Evolutionary conservation across 2,113 vertebrate species (phyloP).

Genomic region (Abramis brama): DNA sequence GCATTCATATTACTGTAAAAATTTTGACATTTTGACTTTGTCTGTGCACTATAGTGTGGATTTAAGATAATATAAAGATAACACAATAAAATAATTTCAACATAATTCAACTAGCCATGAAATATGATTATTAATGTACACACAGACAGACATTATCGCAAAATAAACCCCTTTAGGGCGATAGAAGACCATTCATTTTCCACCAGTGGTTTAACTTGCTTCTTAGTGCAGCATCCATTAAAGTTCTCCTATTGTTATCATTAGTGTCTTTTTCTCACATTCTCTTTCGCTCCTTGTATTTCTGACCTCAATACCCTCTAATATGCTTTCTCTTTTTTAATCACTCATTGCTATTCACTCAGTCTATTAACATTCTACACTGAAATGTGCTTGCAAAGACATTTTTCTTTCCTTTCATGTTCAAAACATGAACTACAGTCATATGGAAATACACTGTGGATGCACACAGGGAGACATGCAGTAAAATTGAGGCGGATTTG

Average conservation of each 20-base stretch:
- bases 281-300: background rate
- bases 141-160: background rate
- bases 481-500: slow-evolving; percentile 18
- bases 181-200: background rate
- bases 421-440: slow-evolving; percentile 13
- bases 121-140: background rate
- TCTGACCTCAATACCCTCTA: background rate
- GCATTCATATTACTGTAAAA: background rate
- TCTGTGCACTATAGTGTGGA: background rate
- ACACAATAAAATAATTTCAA: background rate
- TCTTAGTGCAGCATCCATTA: background rate
- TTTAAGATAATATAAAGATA: background rate
- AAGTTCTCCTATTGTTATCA: slow-evolving; percentile 13
- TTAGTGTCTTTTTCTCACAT: slow-evolving; percentile 18
- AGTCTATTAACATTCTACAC: slow-evolving; percentile 3
- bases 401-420: slow-evolving; percentile 10
- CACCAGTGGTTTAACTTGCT: background rate
- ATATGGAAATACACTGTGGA: background rate
- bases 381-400: slow-evolving; percentile 25
- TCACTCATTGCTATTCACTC: slow-evolving; percentile 18
- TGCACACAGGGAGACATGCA: background rate
- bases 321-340: slow-evolving; percentile 4
- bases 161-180: background rate
- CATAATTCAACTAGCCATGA: background rate
- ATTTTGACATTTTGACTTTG: background rate